A percentile compares a stretch with the other conserved stretches of the same genome.
phyloP scores from a whole-genome alignment of 1,140 invertebrate genomes.

The Tetramorium parvispinum region DNA sequence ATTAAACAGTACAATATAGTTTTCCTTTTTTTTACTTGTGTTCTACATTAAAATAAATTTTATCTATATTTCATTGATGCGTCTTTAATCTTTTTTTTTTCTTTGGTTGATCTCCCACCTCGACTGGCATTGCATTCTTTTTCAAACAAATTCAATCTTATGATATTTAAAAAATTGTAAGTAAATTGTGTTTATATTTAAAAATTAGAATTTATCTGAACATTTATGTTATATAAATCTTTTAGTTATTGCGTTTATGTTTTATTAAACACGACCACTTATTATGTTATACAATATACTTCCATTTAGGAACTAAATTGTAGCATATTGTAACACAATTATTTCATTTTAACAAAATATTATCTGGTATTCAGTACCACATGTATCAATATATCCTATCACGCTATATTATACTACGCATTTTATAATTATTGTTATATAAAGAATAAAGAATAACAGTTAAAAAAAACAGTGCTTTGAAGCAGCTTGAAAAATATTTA shows the following conservation, averaged over 20 bases:
- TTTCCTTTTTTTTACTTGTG: too few species aligned
- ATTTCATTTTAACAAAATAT: constrained; percentile 20
- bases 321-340: constrained; percentile 3
- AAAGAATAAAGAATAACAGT: background rate
- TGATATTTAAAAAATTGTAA: background rate
- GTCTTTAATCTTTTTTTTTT: too few species aligned
- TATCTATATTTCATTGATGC: too few species aligned
- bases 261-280: background rate
- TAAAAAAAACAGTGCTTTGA: background rate
- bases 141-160: too few species aligned
- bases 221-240: background rate
- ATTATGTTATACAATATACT: constrained; percentile 14
- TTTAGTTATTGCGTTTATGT: background rate
- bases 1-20: too few species aligned
- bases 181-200: background rate
- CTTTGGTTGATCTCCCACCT: too few species aligned
- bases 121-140: too few species aligned
- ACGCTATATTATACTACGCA: background rate
- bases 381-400: background rate
- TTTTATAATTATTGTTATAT: background rate
- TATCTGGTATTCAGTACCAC: background rate
- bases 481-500: background rate
- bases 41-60: too few species aligned
- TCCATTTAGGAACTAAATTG: constrained; percentile 8
- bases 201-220: background rate